These are phyloP conservation scores for Philopedon plagiatum DNA, from an alignment of 2,888 invertebrate species.

Conservation along the genomic window DNA sequence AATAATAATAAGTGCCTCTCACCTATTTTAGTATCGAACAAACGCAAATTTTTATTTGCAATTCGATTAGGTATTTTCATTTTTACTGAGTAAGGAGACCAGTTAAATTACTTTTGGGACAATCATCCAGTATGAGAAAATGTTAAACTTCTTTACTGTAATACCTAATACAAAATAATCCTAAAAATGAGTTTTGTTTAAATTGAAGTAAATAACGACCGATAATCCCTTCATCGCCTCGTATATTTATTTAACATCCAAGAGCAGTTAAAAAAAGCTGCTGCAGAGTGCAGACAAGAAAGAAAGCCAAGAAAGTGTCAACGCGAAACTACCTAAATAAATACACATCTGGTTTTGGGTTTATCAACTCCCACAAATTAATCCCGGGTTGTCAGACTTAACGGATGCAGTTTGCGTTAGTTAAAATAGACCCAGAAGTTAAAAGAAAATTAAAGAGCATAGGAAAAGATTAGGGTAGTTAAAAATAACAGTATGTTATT, in stretches of 20 bases:
- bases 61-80: too few species aligned
- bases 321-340: slow-evolving; percentile 42
- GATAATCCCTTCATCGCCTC: not conserved
- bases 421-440: slow-evolving; percentile 15
- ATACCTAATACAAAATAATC: too few species aligned
- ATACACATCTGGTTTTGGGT: slow-evolving; percentile 48
- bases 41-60: too few species aligned
- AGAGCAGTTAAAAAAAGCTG: slow-evolving; percentile 28
- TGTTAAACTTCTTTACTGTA: too few species aligned
- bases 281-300: slow-evolving; percentile 36
- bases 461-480: not conserved
- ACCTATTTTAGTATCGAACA: too few species aligned
- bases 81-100: too few species aligned
- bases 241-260: slow-evolving; percentile 37
- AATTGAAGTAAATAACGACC: too few species aligned
- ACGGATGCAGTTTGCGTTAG: slow-evolving; percentile 41
- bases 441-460: slow-evolving; percentile 4
- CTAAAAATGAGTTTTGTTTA: too few species aligned
- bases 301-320: slow-evolving; percentile 41
- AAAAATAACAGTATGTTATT: not conserved
- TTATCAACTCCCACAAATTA: slow-evolving; percentile 50
- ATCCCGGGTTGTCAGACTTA: slow-evolving; percentile 36
- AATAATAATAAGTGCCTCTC: too few species aligned
- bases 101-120: too few species aligned
- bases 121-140: too few species aligned